Conservation (phyloP, 1,140 invertebrate species). For the Sycophila sp. region DNA sequence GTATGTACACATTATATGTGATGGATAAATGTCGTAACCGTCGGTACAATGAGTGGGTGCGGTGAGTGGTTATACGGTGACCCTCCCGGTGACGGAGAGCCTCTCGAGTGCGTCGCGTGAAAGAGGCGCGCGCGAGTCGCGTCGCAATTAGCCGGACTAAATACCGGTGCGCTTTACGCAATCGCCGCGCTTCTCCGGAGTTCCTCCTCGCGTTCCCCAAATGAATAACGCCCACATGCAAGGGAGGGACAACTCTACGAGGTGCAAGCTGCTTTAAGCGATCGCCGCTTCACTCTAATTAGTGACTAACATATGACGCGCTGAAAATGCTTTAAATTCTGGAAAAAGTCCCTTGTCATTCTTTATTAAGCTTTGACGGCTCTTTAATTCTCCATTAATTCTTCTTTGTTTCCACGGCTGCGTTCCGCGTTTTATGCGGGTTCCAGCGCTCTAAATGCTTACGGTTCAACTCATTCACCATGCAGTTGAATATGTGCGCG, state of each 20-base stretch:
- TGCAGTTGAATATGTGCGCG: too few species aligned
- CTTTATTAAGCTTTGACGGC: neutral
- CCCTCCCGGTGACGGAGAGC: too few species aligned
- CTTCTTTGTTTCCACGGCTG: too few species aligned
- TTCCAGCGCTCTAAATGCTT: too few species aligned
- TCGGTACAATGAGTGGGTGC: too few species aligned
- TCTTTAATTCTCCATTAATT: too few species aligned
- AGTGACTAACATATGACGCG: neutral
- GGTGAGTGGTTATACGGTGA: neutral
- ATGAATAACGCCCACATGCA: slow-evolving; percentile 28
- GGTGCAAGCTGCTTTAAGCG: neutral
- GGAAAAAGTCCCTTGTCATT: neutral
- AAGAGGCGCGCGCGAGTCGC: slow-evolving; percentile 48
- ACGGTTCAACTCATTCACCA: too few species aligned
- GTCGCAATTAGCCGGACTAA: slow-evolving; percentile 59
- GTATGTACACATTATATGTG: too few species aligned
- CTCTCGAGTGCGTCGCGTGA: slow-evolving; percentile 55
- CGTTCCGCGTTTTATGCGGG: too few species aligned
- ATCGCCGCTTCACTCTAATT: neutral
- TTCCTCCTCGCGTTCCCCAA: slow-evolving; percentile 20
- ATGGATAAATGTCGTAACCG: too few species aligned
- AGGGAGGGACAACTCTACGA: neutral
- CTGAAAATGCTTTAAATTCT: neutral
- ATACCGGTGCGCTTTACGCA: slow-evolving; percentile 57
- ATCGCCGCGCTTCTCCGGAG: slow-evolving; percentile 49